Evolutionary conservation across 2,113 vertebrate species (phyloP).

Genomic region (Otolemur garnettii): DNA sequence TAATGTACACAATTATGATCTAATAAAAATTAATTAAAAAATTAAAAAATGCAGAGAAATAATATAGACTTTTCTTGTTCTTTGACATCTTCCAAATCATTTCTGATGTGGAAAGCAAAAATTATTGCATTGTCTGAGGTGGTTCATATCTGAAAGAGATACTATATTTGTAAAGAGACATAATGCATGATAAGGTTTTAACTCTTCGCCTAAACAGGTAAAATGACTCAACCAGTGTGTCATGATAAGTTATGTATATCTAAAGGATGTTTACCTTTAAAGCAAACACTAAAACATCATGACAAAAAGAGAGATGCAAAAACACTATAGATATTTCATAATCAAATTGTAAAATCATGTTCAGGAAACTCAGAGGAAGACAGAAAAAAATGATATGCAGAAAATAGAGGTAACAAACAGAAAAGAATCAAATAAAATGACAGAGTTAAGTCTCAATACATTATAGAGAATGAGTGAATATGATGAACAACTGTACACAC

Average conservation of each 20-base stretch:
- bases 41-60: not conserved
- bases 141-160: not conserved
- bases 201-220: not conserved
- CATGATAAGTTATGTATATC: not conserved
- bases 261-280: not conserved
- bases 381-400: not conserved
- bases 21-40: too few species aligned
- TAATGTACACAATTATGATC: too few species aligned
- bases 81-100: not conserved
- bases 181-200: not conserved
- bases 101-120: not conserved
- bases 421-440: not conserved
- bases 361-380: not conserved
- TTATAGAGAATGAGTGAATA: not conserved
- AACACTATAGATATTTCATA: not conserved
- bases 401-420: not conserved
- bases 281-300: not conserved
- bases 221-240: not conserved
- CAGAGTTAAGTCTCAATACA: not conserved
- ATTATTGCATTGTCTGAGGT: too few species aligned
- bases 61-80: not conserved
- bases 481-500: not conserved
- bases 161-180: not conserved
- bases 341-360: not conserved
- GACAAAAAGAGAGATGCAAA: not conserved